A percentile compares a stretch with the other conserved stretches of the same genome.
Evolutionary conservation across 2,113 vertebrate species (phyloP).

Genomic region (Anhinga anhinga): DNA sequence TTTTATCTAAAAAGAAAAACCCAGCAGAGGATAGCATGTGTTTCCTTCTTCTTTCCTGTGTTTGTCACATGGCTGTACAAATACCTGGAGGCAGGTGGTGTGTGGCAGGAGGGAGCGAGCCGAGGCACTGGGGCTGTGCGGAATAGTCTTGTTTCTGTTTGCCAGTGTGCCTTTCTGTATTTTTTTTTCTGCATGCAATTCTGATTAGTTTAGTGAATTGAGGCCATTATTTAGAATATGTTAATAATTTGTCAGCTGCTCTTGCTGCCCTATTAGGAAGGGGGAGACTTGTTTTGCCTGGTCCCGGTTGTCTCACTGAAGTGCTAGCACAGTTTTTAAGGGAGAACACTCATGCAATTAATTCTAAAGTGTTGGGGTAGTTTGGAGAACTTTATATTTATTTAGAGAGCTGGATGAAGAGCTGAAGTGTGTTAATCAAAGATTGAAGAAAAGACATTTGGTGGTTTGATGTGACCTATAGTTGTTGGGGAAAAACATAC

Average conservation of each 20-base stretch:
- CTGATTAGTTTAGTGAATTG: not conserved
- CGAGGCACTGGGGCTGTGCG: not conserved
- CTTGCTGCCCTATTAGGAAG: not conserved
- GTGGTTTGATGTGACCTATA: not conserved
- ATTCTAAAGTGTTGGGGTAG: not conserved
- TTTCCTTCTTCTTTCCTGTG: not conserved
- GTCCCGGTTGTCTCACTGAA: not conserved
- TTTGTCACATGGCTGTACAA: not conserved
- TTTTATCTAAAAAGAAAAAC: not conserved
- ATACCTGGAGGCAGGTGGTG: not conserved
- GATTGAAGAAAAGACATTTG: not conserved
- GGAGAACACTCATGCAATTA: not conserved
- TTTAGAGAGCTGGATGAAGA: not conserved
- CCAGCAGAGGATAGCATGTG: not conserved
- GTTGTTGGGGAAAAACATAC: not conserved
- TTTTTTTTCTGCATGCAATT: not conserved
- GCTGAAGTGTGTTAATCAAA: not conserved
- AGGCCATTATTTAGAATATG: constrained; percentile 10
- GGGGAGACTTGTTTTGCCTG: not conserved
- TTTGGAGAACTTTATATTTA: not conserved
- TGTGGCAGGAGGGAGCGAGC: not conserved
- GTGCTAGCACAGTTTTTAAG: not conserved
- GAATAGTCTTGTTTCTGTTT: not conserved
- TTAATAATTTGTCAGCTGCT: not conserved
- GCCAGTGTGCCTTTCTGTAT: not conserved